Conservation (phyloP, 2,797 vertebrate genomes). For the Pristis pectinata region DNA sequence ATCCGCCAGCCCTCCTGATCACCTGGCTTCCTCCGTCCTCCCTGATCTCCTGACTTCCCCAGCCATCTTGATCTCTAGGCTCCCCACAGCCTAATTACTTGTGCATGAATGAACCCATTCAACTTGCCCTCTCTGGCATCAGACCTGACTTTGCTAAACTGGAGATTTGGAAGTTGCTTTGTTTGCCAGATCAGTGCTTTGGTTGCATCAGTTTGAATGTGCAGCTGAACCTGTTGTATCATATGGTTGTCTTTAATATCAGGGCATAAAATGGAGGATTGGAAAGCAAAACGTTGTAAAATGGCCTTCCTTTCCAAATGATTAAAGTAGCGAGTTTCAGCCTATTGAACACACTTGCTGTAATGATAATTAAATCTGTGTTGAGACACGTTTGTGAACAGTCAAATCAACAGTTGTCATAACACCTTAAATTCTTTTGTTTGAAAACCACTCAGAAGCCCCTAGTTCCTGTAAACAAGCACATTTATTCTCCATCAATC, state of each 20-base stretch:
- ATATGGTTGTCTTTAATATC: neutral
- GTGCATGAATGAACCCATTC: neutral
- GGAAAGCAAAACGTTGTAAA: no score
- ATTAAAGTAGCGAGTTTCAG: neutral
- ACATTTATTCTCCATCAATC: neutral
- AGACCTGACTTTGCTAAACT: neutral
- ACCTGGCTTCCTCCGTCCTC: no score
- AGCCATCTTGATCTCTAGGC: no score
- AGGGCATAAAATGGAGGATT: neutral
- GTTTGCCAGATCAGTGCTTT: neutral
- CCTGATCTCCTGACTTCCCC: no score
- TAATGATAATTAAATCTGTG: neutral
- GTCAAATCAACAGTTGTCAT: constrained; percentile 14
- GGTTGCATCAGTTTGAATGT: neutral
- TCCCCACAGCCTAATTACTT: no score
- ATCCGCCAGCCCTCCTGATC: no score
- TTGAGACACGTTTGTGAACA: neutral
- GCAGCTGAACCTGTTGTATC: neutral
- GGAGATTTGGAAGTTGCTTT: no score
- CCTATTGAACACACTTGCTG: neutral
- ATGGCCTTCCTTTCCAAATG: neutral
- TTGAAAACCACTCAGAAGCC: neutral
- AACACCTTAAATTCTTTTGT: constrained; percentile 9
- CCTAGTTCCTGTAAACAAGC: neutral
- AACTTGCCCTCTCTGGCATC: neutral